phyloP scores from a whole-genome alignment of 2,797 vertebrate genomes.

The Crax fasciolata region DNA sequence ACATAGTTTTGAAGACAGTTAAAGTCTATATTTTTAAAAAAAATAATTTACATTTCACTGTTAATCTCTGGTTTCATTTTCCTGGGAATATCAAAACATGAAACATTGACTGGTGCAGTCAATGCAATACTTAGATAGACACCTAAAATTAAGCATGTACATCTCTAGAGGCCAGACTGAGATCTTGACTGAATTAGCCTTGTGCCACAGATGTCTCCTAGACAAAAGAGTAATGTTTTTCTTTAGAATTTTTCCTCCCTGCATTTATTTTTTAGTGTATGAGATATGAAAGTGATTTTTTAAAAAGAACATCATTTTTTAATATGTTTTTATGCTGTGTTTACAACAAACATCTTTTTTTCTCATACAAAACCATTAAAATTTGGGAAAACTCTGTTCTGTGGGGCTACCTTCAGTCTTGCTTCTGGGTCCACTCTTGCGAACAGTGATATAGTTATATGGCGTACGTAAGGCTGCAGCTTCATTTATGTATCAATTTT shows the following conservation, averaged over 20 bases:
- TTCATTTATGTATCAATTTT: not conserved
- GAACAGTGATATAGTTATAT: not conserved
- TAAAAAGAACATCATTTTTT: not conserved
- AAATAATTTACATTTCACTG: not conserved
- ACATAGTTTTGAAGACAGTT: not conserved
- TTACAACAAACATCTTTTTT: not conserved
- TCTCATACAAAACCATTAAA: not conserved
- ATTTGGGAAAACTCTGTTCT: not conserved
- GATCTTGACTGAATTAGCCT: not conserved
- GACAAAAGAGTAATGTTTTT: not conserved
- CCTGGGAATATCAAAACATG: not conserved
- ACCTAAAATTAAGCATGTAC: not conserved
- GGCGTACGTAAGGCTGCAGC: not conserved
- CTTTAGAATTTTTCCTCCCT: too few relatives aligned
- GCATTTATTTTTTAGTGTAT: not conserved
- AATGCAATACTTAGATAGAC: not conserved
- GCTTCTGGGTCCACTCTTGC: not conserved
- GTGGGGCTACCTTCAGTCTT: not conserved
- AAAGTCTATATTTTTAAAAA: not conserved
- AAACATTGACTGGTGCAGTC: not conserved
- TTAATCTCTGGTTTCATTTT: not conserved
- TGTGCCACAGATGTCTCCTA: not conserved
- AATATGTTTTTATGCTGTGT: not conserved
- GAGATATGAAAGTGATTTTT: not conserved
- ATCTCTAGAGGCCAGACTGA: not conserved